Evolutionary conservation across 2,113 vertebrate genomes (phyloP).

Genomic region (Otis tarda): DNA sequence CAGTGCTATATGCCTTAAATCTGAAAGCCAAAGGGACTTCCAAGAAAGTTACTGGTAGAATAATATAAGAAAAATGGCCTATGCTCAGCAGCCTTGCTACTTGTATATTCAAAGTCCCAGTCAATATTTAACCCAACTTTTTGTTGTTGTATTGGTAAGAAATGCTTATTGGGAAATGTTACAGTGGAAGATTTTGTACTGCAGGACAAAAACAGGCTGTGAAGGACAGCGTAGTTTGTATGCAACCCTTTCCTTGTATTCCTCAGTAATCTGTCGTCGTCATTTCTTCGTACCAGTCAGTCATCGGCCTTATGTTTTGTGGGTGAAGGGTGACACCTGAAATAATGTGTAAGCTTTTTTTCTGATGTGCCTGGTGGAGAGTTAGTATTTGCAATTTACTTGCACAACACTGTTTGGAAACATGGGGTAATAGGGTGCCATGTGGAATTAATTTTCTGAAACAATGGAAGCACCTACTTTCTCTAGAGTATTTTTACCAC

Average conservation of each 20-base stretch:
- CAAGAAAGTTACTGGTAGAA: not conserved
- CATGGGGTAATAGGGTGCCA: not conserved
- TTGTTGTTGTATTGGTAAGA: not conserved
- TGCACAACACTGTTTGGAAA: accelerated
- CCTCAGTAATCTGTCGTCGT: not conserved
- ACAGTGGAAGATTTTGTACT: not conserved
- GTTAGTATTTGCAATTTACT: not conserved
- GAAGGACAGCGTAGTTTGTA: not conserved
- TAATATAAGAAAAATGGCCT: not conserved
- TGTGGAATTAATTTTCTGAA: not conserved
- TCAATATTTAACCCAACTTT: not conserved
- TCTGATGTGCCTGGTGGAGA: accelerated
- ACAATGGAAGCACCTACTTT: not conserved
- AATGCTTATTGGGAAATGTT: not conserved
- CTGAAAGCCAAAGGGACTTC: not conserved
- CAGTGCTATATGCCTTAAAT: not conserved
- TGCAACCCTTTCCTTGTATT: not conserved
- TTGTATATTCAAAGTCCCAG: not conserved
- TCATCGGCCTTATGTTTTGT: not conserved
- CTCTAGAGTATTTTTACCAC: not conserved
- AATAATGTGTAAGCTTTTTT: not conserved
- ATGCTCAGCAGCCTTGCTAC: not conserved
- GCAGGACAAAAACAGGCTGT: not conserved
- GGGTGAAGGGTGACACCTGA: not conserved
- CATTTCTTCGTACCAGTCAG: not conserved